Evolutionary conservation across 2,113 vertebrate species (phyloP).

Genomic region (Azemiops feae): DNA sequence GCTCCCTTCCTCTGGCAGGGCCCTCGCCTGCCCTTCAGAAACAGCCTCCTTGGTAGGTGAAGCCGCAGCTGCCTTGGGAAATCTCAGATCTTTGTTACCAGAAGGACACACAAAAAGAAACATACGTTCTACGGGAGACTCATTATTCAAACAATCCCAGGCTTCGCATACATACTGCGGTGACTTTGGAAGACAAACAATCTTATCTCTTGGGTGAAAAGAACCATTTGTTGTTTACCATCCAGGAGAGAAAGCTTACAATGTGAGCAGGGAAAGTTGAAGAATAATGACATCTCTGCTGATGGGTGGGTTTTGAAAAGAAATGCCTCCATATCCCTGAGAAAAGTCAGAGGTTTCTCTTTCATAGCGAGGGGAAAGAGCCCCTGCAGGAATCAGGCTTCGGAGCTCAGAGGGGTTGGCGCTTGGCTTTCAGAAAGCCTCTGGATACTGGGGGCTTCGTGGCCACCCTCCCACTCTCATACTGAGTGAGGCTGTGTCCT

Average conservation of each 20-base stretch:
- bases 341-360: not conserved
- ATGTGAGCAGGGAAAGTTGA: conserved; percentile 41
- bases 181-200: conserved; percentile 79
- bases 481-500: not conserved
- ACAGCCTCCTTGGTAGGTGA: conserved; percentile 37
- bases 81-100: conserved; percentile 62
- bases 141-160: conserved; percentile 77
- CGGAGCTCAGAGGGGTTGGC: rapidly evolving
- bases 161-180: conserved; percentile 54
- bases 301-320: not conserved
- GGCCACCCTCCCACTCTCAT: not conserved
- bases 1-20: conserved; percentile 47
- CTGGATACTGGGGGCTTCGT: too few species aligned
- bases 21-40: conserved; percentile 51
- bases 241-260: conserved; percentile 62
- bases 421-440: not conserved
- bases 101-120: conserved; percentile 68
- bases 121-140: conserved; percentile 67
- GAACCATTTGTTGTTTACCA: conserved; percentile 78
- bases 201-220: conserved; percentile 81
- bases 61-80: conserved; percentile 64
- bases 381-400: not conserved
- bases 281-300: conserved; percentile 37
- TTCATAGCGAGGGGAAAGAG: not conserved
- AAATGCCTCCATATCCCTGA: not conserved